Conservation (phyloP, 2,888 invertebrate species). For the Pyrocoelia pectoralis region DNA sequence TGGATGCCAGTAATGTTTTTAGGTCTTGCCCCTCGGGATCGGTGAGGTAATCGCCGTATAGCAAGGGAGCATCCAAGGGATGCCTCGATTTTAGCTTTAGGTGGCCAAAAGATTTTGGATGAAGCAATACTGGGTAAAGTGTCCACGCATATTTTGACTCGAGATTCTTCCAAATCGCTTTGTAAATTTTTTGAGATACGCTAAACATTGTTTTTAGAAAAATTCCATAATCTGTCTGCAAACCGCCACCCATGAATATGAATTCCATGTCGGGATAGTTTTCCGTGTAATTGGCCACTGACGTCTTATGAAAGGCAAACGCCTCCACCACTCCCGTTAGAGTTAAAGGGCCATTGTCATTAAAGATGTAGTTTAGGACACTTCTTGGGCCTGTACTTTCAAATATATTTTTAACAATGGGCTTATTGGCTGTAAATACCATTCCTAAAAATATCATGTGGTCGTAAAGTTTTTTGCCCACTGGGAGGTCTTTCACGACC, state of each 20-base stretch:
- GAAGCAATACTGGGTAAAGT: slow-evolving; percentile 74
- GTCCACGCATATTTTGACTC: slow-evolving; percentile 54
- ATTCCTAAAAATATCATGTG: no score
- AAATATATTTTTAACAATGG: no score
- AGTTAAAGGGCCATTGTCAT: slow-evolving; percentile 61
- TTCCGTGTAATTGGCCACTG: slow-evolving; percentile 61
- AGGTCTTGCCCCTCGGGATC: slow-evolving; percentile 62
- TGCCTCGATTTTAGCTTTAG: slow-evolving; percentile 73
- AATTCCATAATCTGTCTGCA: slow-evolving; percentile 49
- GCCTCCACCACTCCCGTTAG: slow-evolving; percentile 67
- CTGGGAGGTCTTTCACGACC: no score
- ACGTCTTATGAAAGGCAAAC: slow-evolving; percentile 67
- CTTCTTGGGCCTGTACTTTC: no score
- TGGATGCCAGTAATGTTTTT: slow-evolving; percentile 52
- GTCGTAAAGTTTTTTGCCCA: no score
- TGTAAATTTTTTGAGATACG: slow-evolving; percentile 65
- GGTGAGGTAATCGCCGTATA: slow-evolving; percentile 83
- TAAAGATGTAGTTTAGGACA: no score
- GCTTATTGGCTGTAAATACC: no score
- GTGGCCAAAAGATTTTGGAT: slow-evolving; percentile 76
- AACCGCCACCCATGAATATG: slow-evolving; percentile 67
- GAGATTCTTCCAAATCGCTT: slow-evolving; percentile 65
- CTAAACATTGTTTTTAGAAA: slow-evolving; percentile 61
- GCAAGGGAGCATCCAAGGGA: slow-evolving; percentile 74
- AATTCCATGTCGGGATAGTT: slow-evolving; percentile 76